Evolutionary conservation across 37 sponge, comb jelly and placozoan species (phyloP).

Genomic region (Corticium candelabrum): DNA sequence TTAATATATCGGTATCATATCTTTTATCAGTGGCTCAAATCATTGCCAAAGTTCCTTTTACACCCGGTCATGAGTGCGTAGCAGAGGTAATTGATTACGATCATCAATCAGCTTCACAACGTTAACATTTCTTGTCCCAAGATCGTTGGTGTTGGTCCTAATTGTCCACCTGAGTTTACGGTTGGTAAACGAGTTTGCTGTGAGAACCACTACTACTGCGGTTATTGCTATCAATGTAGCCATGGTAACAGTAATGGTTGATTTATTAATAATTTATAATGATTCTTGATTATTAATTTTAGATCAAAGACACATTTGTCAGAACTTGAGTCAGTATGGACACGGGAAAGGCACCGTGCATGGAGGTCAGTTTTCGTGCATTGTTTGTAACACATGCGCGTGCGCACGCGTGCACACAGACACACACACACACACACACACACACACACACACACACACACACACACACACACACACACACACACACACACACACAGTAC

Average conservation of each 20-base stretch:
- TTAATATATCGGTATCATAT: background rate
- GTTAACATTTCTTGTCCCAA: constrained; percentile 11
- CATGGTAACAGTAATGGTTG: constrained; percentile 29
- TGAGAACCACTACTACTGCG: constrained; percentile 94
- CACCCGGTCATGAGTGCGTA: constrained; percentile 83
- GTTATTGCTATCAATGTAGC: constrained; percentile 81
- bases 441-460: too few species aligned
- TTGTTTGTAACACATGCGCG: too few species aligned
- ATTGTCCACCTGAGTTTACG: constrained; percentile 43
- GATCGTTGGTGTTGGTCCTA: constrained; percentile 53
- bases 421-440: too few species aligned
- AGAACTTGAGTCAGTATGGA: constrained; percentile 77
- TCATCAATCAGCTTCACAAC: too few species aligned
- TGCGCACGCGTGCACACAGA: too few species aligned
- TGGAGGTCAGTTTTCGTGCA: constrained; percentile 66
- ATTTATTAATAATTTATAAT: background rate
- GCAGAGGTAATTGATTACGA: constrained; percentile 81
- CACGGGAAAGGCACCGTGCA: constrained; percentile 81
- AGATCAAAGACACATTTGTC: constrained; percentile 80
- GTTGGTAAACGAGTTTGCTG: constrained; percentile 74
- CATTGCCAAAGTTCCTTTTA: constrained; percentile 69
- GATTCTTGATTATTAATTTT: background rate
- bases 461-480: too few species aligned
- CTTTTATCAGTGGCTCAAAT: constrained; percentile 50
- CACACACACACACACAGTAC: too few species aligned